Evolutionary conservation across 2,797 vertebrate genomes (phyloP).

Genomic region (Muscicapa striata): DNA sequence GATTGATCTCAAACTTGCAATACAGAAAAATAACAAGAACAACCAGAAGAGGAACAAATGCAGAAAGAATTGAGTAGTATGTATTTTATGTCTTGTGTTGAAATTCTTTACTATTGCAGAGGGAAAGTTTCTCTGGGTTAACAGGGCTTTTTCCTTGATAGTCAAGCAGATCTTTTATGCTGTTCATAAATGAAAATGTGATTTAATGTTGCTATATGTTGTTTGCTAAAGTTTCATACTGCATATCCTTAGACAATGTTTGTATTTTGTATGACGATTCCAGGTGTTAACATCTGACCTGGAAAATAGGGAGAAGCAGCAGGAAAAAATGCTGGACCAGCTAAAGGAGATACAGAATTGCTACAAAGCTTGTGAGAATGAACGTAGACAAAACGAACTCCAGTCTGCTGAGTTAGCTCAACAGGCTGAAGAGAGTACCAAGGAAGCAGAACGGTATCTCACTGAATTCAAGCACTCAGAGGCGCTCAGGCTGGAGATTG

Average conservation of each 20-base stretch:
- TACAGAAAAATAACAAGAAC: not conserved
- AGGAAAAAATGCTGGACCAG: conserved; percentile 86
- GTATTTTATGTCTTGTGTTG: not conserved
- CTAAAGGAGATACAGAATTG: conserved; percentile 86
- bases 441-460: conserved; percentile 76
- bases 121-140: not conserved
- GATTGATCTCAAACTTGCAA: not conserved
- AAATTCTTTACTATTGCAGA: not conserved
- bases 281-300: conserved; percentile 86
- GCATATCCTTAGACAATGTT: not conserved
- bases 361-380: conserved; percentile 75
- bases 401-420: conserved; percentile 79
- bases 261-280: conserved; percentile 22
- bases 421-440: conserved; percentile 79
- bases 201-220: not conserved
- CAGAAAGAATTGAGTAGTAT: not conserved
- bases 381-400: conserved; percentile 59
- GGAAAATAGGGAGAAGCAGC: conserved; percentile 85
- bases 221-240: not conserved
- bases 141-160: not conserved
- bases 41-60: not conserved
- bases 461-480: conserved; percentile 77
- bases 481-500: conserved; percentile 79
- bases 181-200: not conserved
- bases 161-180: not conserved